Evolutionary conservation across 2,797 vertebrate genomes (phyloP).

Genomic region (Sparus aurata): DNA sequence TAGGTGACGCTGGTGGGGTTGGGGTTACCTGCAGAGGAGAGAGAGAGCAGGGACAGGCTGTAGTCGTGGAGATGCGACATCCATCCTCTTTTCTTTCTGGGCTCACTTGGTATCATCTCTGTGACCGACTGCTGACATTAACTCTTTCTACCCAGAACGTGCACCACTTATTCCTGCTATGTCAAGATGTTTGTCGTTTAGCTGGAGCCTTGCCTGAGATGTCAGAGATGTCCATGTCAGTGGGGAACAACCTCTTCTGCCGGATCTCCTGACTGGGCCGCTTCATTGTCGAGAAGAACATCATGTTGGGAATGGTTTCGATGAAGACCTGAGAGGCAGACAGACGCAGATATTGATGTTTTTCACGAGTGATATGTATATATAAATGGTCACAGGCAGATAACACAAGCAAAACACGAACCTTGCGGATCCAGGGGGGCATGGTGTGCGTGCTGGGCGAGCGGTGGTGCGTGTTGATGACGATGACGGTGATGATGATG

Average conservation of each 20-base stretch:
- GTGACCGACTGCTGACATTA: background rate
- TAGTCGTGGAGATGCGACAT: background rate
- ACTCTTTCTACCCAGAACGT: background rate
- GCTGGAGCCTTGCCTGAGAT: conserved; percentile 85
- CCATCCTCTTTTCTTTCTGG: too few relatives aligned
- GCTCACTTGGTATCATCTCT: background rate
- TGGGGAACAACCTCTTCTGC: conserved; percentile 88
- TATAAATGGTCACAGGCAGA: too few relatives aligned
- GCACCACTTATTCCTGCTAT: background rate
- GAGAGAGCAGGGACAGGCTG: background rate
- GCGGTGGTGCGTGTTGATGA: conserved; percentile 98
- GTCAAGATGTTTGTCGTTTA: background rate
- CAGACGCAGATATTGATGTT: background rate
- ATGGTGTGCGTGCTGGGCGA: conserved; percentile 97
- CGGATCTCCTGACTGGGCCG: conserved; percentile 91
- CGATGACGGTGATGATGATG: conserved; percentile 96
- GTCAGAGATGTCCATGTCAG: conserved; percentile 96
- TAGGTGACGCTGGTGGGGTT: conserved; percentile 88
- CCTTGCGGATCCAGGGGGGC: conserved; percentile 95
- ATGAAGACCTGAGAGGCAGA: conserved; percentile 90
- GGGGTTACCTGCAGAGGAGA: conserved; percentile 82
- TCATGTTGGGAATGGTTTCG: conserved; percentile 95
- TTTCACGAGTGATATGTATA: too few relatives aligned
- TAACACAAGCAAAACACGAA: conserved; percentile 43
- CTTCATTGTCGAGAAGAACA: conserved; percentile 99